Evolutionary conservation across 2,797 vertebrate species (phyloP), one percentile per base, ranked within the genome.

Genomic region (Rhinogobio ventralis): DNA sequence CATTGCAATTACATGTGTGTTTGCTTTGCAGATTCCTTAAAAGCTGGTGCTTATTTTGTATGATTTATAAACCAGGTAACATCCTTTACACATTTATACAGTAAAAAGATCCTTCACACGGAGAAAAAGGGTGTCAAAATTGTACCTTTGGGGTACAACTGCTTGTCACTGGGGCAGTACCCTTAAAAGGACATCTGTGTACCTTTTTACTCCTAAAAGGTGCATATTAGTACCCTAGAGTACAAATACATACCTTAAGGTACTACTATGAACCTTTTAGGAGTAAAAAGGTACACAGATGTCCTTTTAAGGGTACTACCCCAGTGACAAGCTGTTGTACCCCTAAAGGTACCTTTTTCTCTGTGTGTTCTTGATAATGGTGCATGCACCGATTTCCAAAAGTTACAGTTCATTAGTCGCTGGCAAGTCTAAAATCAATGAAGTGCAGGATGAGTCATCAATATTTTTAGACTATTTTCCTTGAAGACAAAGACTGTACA

Each of bases 11-110:
- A 57, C 33, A 28, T 1, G 8, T 7, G 13, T 42, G 17, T 53
- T 64, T n/a, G 11, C 45, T 51, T 73, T 49, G 42, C 11, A 30
- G 14, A 68, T 53, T 57, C 39, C 20, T 57, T 36, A 55, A 81
- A 78, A 77, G 64, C 62, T 84, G 73, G 82, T 68, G 62, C 64
- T 83, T 77, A 49, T 36, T 25, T 73, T 74, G 81, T 8, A 64
- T 39, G 42, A 74, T 62, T 51, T 67, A 66, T 33, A 33, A 6
- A 79, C 42, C 17, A 33, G 36, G n/a, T 64, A 62, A 42, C 14
- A 42, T 73, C 39, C 55, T 73, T 81, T 20, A 73, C 71, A 49
- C 57, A 39, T 1, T 45, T 53, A 74, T 25, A 82, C 39, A 82
- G 14, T n/a, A 49, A 62, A 28, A 39, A 60, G 9, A 55, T 25